Conservation (phyloP, 1,140 invertebrate species). For the Aleiodes sp. region DNA sequence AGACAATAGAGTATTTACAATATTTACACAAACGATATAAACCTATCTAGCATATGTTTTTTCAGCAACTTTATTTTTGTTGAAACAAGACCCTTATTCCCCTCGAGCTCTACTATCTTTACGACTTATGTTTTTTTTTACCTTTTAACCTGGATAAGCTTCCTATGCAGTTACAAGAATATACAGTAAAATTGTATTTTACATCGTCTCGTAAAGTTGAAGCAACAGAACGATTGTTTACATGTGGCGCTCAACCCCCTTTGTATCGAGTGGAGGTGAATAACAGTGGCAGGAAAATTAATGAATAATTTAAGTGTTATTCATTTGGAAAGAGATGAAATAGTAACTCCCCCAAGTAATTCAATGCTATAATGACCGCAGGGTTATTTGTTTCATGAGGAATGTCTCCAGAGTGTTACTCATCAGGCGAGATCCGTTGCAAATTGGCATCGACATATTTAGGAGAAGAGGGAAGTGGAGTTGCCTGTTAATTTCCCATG, state of each 20-base stretch:
- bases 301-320: too few species aligned
- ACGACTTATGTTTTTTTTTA: neutral
- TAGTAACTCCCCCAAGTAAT: neutral
- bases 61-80: neutral
- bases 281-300: too few species aligned
- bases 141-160: neutral
- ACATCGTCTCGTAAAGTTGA: neutral
- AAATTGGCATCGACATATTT: slow-evolving; percentile 38
- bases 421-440: slow-evolving; percentile 24
- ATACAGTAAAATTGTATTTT: slow-evolving; percentile 1
- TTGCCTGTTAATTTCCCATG: slow-evolving; percentile 38
- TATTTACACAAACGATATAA: slow-evolving; percentile 26
- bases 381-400: neutral
- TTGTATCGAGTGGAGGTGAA: too few species aligned
- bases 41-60: slow-evolving; percentile 8
- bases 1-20: neutral
- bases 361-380: neutral
- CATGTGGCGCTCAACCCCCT: too few species aligned
- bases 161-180: neutral
- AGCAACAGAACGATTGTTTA: neutral
- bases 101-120: neutral
- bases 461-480: neutral
- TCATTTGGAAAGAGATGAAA: neutral
- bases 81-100: neutral
- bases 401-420: slow-evolving; percentile 26